Base-by-base conservation (phyloP, 2,888 invertebrate species). In the Dromius quadrimaculatus region DNA sequence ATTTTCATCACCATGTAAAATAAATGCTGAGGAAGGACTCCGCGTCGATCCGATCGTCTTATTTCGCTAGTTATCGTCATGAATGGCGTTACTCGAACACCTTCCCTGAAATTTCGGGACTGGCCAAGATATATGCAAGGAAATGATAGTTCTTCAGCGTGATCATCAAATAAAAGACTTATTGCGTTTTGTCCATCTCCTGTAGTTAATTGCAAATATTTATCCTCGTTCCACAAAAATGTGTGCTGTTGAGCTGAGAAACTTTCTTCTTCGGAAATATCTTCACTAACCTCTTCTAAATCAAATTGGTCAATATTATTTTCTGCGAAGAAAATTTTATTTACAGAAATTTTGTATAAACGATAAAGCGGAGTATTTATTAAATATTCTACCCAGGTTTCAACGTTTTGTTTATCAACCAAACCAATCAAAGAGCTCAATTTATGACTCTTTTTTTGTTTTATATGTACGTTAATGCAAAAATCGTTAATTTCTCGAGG, bases 131-230 rank as follows among this genome's bases (percentile, higher is more conserved):
- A 83, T 74, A 82, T 82, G 15, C 69, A 15, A 2, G 81, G 82
- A 75, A 83, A 82, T 1, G 81, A 81, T 15, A 82, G 62, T 66
- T 82, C 82, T 78, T 82, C 81, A 8, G 80, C 80, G 76, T 81
- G 79, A 71, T 74, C 75, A 72, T 81, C 81, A 50, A 78, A 80
- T 73, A 82, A 73, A 63, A 79, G 76, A 74, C 76, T 79, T 0
- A 57, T 11, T 2, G 74, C 72, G 1, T 5, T 65, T 1, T n/a
- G 13, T 1, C 28, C 1, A 28, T 72, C 54, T 2, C 72, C 72
- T 1, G 74, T 72, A 19, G 75, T 74, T 4, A 75, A 71, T 2
- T n/a, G 1, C 2, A 41, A 11, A 41, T 2, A 41, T 4, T 71
- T 17, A 1, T 76, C 75, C 15, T 76, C 75, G 32, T 74, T 73